Evolutionary conservation across 2,888 invertebrate genomes (phyloP), one percentile per base, ranked within the genome.

Genomic region (Campaea margaritaria): DNA sequence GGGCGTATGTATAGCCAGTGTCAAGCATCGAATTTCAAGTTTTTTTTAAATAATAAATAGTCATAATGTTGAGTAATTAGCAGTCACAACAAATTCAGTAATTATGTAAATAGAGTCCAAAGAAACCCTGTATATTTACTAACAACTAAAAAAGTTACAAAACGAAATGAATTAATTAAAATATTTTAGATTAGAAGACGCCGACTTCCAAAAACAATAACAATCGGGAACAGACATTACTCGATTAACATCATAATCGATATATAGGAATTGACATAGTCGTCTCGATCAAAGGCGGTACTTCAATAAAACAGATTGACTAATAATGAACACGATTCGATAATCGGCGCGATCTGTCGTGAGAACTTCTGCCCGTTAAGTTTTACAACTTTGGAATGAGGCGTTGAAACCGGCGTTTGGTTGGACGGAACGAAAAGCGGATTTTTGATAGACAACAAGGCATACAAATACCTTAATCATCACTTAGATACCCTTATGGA

Each of bases 281-380:
- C 76, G 74, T 70, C 64, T 59, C 64, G 62, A 69, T 89, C 88
- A 89, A 89, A 90, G 89, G 82, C 89, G 89, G 89, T 51, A 16
- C 82, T 86, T 82, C 86, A 89, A 90, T 91, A 91, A 89, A 88
- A 87, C 82, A 81, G 86, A 91, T 90, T 87, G 86, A 86, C 88
- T 87, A 89, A 90, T 91, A 91, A 91, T 86, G 89, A 90, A 88
- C 85, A 77, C 79, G 79, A 83, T 81, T 68, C 69, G 77, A 82
- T 83, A 79, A 84, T 85, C 83, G 81, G 76, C 68, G 72, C 81
- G 84, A 89, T 87, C 86, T 91, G 91, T 91, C 89, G 91, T 91
- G 91, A 91, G 91, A 91, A 91, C 85, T 85, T 72, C 74, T 68
- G 71, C 81, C 82, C 83, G 85, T 85, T 88, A 86, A 79, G 81